Percentiles rank a stretch among this genome's conserved stretches.
These are phyloP conservation scores for Xiphias gladius DNA, from an alignment of 2,113 vertebrate genomes.

Conservation along the genomic window DNA sequence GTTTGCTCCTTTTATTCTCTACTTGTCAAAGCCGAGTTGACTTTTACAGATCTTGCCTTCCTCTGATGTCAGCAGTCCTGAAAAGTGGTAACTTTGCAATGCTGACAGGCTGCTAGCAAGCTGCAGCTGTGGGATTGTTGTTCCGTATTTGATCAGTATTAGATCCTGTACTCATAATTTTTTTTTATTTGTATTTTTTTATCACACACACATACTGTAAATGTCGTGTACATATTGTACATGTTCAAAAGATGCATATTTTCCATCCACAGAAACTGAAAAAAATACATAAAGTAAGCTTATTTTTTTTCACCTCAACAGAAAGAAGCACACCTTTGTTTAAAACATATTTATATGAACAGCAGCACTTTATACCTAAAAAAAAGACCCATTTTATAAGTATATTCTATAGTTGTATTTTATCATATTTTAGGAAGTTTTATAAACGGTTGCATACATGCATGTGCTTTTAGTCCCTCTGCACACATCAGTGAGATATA, in stretches of 20 bases:
- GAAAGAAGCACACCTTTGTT: too few species aligned
- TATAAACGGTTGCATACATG: background rate
- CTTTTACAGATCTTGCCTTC: slow-evolving; percentile 37
- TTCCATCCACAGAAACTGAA: too few species aligned
- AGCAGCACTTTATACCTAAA: too few species aligned
- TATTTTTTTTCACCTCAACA: too few species aligned
- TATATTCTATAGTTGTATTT: too few species aligned
- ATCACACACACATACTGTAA: too few species aligned
- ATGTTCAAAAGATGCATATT: too few species aligned
- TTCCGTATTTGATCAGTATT: background rate
- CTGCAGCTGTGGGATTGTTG: slow-evolving; percentile 5
- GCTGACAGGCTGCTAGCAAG: slow-evolving; percentile 23
- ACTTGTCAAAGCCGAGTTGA: slow-evolving; percentile 30
- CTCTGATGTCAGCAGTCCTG: slow-evolving; percentile 42
- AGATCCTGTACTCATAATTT: background rate
- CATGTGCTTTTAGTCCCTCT: background rate
- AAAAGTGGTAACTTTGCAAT: slow-evolving; percentile 21
- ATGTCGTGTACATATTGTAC: too few species aligned
- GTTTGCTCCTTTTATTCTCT: slow-evolving; percentile 36
- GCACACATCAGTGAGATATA: slow-evolving; percentile 4
- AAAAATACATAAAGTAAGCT: too few species aligned
- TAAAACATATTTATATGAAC: too few species aligned
- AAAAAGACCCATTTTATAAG: too few species aligned
- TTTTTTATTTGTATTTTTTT: too few species aligned
- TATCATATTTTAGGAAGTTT: background rate